phyloP scores from a whole-genome alignment of 2,888 invertebrate species.

The Magallana nippona region DNA sequence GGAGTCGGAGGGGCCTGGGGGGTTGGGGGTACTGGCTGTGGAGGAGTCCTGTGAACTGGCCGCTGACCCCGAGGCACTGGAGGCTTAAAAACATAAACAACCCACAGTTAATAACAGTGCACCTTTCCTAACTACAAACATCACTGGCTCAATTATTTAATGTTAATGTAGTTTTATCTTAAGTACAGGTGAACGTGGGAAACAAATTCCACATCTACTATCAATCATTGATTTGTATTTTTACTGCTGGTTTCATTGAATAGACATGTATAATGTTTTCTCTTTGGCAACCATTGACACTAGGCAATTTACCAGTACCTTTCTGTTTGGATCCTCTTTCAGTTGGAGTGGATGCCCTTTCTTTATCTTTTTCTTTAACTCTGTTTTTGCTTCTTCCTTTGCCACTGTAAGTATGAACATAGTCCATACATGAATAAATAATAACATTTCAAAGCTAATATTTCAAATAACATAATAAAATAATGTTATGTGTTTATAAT shows the following conservation, averaged over 20 bases:
- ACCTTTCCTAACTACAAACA: no score
- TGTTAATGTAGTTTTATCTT: no score
- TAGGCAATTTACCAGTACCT: conserved; percentile 4
- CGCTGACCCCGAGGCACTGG: conserved; percentile 6
- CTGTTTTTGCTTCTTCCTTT: conserved; percentile 48
- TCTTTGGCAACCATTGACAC: no score
- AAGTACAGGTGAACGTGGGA: no score
- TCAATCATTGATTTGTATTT: no score
- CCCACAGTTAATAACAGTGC: no score
- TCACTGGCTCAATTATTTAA: no score
- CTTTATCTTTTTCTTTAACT: conserved; percentile 57
- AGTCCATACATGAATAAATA: neutral
- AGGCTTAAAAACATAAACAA: neutral
- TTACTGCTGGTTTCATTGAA: no score
- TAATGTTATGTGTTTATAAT: no score
- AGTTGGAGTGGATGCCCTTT: conserved; percentile 61
- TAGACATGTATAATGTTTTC: no score
- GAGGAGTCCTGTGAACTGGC: conserved; percentile 23
- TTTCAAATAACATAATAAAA: no score
- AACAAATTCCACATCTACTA: no score
- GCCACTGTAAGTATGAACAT: neutral
- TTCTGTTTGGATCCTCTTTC: conserved; percentile 54
- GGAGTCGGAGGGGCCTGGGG: neutral
- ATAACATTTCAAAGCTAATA: neutral
- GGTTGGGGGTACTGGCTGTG: neutral